Conservation (phyloP, 1,140 invertebrate species). For the Elysia chlorotica region DNA sequence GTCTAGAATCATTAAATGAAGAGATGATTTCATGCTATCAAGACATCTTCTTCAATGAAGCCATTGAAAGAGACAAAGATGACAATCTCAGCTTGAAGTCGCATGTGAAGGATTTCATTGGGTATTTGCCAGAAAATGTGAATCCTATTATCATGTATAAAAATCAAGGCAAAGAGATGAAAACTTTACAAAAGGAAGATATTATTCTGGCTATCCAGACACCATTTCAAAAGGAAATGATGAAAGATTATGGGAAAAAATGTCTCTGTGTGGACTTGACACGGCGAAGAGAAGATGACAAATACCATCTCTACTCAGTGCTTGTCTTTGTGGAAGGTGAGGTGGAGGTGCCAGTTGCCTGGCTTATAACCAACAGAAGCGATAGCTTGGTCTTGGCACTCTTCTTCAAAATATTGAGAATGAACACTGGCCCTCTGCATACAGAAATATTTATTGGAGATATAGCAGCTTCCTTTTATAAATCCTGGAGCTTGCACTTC, state of each 20-base stretch:
- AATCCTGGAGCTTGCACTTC: slow-evolving; percentile 4
- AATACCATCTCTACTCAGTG: slow-evolving; percentile 1
- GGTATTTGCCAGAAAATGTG: background rate
- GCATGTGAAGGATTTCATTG: background rate
- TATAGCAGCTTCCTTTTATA: background rate
- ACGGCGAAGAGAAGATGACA: background rate
- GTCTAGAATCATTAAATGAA: too few relatives aligned
- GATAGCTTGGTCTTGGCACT: background rate
- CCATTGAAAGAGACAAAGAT: slow-evolving; percentile 3
- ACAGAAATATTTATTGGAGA: slow-evolving; percentile 13
- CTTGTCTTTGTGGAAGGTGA: background rate
- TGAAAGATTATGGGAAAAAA: slow-evolving; percentile 3
- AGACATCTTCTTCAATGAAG: background rate
- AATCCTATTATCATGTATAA: slow-evolving; percentile 13
- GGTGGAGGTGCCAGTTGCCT: slow-evolving; percentile 9
- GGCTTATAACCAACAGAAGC: slow-evolving; percentile 8
- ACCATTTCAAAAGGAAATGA: slow-evolving; percentile 15
- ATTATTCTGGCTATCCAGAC: background rate
- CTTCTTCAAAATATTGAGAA: slow-evolving; percentile 5
- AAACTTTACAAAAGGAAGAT: background rate
- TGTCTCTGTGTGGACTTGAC: slow-evolving; percentile 9
- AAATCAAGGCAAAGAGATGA: background rate
- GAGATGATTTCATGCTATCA: background rate
- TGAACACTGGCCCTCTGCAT: background rate
- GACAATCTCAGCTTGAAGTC: slow-evolving; percentile 2